Evolutionary conservation across 2,888 invertebrate genomes (phyloP).

Genomic region (Microctonus hyperodae): DNA sequence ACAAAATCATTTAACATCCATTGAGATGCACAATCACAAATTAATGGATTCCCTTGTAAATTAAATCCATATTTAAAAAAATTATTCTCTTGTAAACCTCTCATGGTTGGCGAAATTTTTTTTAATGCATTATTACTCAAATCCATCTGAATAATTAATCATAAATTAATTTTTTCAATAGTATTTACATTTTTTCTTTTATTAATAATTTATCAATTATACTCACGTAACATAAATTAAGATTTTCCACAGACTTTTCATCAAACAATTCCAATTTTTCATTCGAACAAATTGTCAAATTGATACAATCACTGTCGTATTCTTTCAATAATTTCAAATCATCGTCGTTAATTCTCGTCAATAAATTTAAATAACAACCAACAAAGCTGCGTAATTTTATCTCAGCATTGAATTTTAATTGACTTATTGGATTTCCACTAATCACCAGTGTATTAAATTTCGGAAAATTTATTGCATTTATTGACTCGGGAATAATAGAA

Average conservation of each 20-base stretch:
- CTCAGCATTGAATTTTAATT: constrained; percentile 65
- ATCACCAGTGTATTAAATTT: constrained; percentile 65
- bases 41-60: constrained; percentile 71
- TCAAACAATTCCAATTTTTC: constrained; percentile 62
- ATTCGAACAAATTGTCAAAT: constrained; percentile 65
- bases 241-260: constrained; percentile 55
- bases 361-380: constrained; percentile 49
- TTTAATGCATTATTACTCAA: constrained; percentile 67
- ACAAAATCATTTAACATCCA: constrained; percentile 68
- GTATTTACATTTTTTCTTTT: neutral
- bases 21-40: constrained; percentile 69
- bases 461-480: constrained; percentile 64
- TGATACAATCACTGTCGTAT: constrained; percentile 61
- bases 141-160: constrained; percentile 64
- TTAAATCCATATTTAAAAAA: constrained; percentile 63
- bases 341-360: constrained; percentile 57
- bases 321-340: constrained; percentile 64
- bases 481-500: constrained; percentile 62
- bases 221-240: constrained; percentile 67
- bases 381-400: constrained; percentile 64
- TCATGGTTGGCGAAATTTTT: constrained; percentile 60
- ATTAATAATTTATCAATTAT: constrained; percentile 20
- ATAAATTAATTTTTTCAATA: constrained; percentile 8
- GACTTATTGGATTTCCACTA: constrained; percentile 66
- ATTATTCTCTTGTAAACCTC: constrained; percentile 58